Conservation (phyloP, 2,888 invertebrate genomes). For the Oscheius sp. region DNA sequence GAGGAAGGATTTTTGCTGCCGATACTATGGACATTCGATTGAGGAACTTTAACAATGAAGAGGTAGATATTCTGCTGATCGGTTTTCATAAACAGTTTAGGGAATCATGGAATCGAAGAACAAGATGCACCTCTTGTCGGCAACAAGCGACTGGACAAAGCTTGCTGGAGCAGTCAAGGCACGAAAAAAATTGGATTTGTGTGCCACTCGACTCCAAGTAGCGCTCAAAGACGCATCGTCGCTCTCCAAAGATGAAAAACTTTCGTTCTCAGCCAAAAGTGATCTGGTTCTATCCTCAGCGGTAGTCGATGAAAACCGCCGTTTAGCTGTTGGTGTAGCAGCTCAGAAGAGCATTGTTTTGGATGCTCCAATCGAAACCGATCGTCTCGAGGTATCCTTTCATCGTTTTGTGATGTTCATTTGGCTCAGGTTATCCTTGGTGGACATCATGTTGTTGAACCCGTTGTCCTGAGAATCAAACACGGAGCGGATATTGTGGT, state of each 20-base stretch:
- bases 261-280: constrained; percentile 54
- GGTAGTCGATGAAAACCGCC: constrained; percentile 51
- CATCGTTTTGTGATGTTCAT: neutral
- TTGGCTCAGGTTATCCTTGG: constrained; percentile 27
- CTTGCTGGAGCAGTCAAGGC: constrained; percentile 55
- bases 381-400: constrained; percentile 46
- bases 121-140: constrained; percentile 51
- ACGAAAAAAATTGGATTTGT: constrained; percentile 44
- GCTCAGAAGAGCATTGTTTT: constrained; percentile 54
- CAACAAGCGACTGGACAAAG: constrained; percentile 57
- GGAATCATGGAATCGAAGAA: constrained; percentile 57
- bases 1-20: constrained; percentile 53
- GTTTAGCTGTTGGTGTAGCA: constrained; percentile 54
- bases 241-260: constrained; percentile 47
- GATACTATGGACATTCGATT: constrained; percentile 57
- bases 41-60: constrained; percentile 56
- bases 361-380: constrained; percentile 52
- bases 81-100: neutral
- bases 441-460: constrained; percentile 9
- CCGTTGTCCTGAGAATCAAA: constrained; percentile 11
- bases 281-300: constrained; percentile 54
- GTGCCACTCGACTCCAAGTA: constrained; percentile 40
- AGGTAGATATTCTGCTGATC: constrained; percentile 32
- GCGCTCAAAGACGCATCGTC: constrained; percentile 39
- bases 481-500: constrained; percentile 30